Evolutionary conservation across 2,113 vertebrate species (phyloP).

Genomic region (Perognathus longimembris): DNA sequence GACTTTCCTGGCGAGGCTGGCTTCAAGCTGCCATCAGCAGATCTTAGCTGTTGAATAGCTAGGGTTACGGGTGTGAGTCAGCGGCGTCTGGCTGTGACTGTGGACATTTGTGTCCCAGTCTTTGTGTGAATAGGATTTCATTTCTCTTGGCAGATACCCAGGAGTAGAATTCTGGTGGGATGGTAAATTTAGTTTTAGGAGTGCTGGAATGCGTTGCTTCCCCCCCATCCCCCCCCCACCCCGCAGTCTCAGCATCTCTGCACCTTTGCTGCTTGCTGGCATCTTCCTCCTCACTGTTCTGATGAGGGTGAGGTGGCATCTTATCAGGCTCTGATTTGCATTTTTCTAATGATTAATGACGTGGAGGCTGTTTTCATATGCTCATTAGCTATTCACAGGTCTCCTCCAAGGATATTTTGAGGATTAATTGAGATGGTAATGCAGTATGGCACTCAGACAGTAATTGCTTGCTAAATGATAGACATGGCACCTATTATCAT

Average conservation of each 20-base stretch:
- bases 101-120: neutral
- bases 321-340: neutral
- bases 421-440: neutral
- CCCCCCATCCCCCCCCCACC: neutral
- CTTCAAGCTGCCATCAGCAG: too few relatives aligned
- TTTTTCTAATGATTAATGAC: neutral
- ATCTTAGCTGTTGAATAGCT: too few relatives aligned
- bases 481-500: neutral
- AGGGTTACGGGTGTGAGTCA: too few relatives aligned
- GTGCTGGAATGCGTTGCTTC: neutral
- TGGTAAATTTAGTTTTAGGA: neutral
- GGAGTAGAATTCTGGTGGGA: neutral
- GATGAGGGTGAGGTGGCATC: neutral
- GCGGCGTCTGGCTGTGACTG: neutral
- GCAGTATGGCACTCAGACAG: neutral
- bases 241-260: neutral
- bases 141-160: neutral
- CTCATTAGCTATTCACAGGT: neutral
- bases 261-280: neutral
- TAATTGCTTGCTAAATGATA: slow-evolving; percentile 37
- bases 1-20: too few relatives aligned
- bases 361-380: neutral
- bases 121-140: neutral
- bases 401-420: neutral
- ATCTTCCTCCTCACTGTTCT: neutral